Conservation (phyloP, 2,113 vertebrate species). For the Syrmaticus mikado region DNA sequence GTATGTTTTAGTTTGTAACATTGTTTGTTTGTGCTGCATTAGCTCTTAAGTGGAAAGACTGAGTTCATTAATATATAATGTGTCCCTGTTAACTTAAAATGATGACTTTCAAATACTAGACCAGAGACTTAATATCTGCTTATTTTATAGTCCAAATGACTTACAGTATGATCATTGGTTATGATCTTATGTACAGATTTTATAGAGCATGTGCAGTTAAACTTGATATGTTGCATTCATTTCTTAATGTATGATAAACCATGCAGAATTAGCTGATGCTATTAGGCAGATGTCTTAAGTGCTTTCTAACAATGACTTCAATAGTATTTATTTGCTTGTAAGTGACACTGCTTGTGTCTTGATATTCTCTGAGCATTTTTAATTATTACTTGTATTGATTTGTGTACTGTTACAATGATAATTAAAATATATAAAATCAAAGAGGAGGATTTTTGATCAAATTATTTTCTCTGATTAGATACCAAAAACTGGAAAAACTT, state of each 20-base stretch:
- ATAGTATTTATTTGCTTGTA: neutral
- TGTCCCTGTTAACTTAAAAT: slow-evolving; percentile 20
- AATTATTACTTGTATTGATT: neutral
- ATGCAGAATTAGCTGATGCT: neutral
- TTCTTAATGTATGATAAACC: neutral
- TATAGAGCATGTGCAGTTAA: slow-evolving; percentile 9
- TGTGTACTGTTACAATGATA: neutral
- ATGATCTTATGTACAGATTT: neutral
- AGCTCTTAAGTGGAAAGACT: slow-evolving; percentile 18
- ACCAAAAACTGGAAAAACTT: neutral
- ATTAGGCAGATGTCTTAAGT: slow-evolving; percentile 23
- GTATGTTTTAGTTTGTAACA: neutral
- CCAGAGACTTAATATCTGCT: neutral
- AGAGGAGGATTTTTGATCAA: neutral
- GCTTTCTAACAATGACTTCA: slow-evolving; percentile 6
- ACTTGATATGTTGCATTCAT: neutral
- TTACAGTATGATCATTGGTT: neutral
- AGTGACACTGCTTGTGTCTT: neutral
- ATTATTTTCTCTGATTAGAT: neutral
- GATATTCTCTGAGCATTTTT: neutral
- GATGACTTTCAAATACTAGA: neutral
- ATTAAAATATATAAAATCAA: neutral
- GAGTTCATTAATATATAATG: slow-evolving; percentile 17
- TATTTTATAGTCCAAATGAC: neutral
- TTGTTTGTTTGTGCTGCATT: slow-evolving; percentile 17